phyloP scores from a whole-genome alignment of 2,797 vertebrate species.

The Atherinosoma microstoma region DNA sequence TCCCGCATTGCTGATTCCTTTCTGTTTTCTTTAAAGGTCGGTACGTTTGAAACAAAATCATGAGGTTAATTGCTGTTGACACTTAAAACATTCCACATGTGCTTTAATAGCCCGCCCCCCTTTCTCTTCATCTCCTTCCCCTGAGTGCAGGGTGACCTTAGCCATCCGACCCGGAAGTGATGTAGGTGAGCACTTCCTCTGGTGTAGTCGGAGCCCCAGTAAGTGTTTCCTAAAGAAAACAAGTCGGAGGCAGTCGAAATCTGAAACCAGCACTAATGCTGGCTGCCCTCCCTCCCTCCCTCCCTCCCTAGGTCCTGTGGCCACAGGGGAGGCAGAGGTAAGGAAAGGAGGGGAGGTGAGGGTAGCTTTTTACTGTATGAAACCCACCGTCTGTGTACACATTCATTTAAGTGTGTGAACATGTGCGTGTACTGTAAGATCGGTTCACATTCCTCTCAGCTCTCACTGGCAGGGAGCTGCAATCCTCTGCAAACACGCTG shows the following conservation, averaged over 20 bases:
- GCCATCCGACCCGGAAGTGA: slow-evolving; percentile 72
- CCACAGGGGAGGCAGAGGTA: slow-evolving; percentile 39
- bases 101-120: slow-evolving; percentile 9
- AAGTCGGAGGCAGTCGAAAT: slow-evolving; percentile 73
- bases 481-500: slow-evolving; percentile 40
- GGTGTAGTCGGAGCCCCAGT: slow-evolving; percentile 66
- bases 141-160: slow-evolving; percentile 58
- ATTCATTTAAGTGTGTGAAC: slow-evolving; percentile 58
- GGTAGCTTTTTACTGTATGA: slow-evolving; percentile 18
- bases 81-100: slow-evolving; percentile 63
- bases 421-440: slow-evolving; percentile 48
- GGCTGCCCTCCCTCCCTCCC: slow-evolving; percentile 53
- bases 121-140: slow-evolving; percentile 18
- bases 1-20: slow-evolving; percentile 7
- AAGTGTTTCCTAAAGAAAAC: slow-evolving; percentile 84
- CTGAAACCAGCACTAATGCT: slow-evolving; percentile 75
- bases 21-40: slow-evolving; percentile 49
- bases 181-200: slow-evolving; percentile 76
- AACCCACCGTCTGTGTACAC: slow-evolving; percentile 38
- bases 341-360: neutral
- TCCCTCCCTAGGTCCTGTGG: slow-evolving; percentile 34
- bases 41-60: slow-evolving; percentile 36
- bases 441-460: slow-evolving; percentile 52
- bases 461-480: slow-evolving; percentile 35
- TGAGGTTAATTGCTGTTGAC: slow-evolving; percentile 53